phyloP scores from a whole-genome alignment of 2,113 vertebrate species.

The Oxyura jamaicensis region DNA sequence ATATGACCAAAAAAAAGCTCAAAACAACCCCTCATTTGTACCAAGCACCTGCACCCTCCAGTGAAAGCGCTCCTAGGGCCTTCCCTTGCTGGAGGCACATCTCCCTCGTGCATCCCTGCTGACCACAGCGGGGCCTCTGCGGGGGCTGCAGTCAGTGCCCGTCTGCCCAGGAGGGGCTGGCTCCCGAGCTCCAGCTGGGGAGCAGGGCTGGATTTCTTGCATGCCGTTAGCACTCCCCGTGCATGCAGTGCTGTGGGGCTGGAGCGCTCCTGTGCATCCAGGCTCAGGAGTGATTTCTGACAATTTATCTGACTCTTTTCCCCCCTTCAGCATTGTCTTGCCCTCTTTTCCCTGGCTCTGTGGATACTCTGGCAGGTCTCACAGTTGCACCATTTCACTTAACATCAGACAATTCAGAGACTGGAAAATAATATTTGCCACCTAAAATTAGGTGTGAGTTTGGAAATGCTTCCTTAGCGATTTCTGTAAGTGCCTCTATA shows the following conservation, averaged over 20 bases:
- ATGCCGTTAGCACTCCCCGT: fast-evolving
- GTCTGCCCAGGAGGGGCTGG: no score
- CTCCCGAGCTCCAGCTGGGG: fast-evolving
- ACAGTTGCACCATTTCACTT: no score
- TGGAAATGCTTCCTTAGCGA: neutral
- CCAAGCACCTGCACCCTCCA: fast-evolving
- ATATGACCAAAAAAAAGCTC: neutral
- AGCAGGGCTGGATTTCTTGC: neutral
- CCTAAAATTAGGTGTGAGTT: neutral
- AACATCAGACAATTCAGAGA: neutral
- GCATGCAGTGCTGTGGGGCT: fast-evolving
- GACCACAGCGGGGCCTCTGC: fast-evolving
- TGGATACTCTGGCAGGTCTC: neutral
- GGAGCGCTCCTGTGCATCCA: fast-evolving
- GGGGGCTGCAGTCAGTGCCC: fast-evolving
- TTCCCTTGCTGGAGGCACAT: neutral
- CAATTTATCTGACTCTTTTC: neutral
- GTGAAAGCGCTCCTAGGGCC: fast-evolving
- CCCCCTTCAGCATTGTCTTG: fast-evolving
- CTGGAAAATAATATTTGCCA: neutral
- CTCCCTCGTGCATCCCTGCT: neutral
- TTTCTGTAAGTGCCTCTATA: neutral
- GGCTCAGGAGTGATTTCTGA: fast-evolving
- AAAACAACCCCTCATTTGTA: no score
- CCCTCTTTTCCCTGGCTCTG: fast-evolving